Base-by-base conservation (phyloP, 2,113 vertebrate species). In the Perca fluviatilis region DNA sequence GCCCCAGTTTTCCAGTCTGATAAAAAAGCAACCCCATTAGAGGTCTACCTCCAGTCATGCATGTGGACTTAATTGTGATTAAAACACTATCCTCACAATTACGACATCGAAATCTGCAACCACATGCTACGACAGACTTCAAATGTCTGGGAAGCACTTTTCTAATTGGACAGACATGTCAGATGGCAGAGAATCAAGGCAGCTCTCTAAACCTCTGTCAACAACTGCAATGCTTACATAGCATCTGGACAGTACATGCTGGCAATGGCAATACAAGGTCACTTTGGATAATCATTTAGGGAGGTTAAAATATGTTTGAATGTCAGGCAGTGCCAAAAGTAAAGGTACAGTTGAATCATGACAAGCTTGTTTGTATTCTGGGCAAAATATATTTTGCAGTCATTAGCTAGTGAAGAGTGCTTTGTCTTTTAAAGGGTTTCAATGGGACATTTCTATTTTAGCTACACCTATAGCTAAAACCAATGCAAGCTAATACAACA, bases 141-240 rank as follows among this genome's bases (percentile, higher is more conserved):
- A 72, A 80, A 82, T 68, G 77, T 74, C 83, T 83, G 75, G 70
- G 85, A 93, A 91, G 91, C 93, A 94, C 93, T 92, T 87, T 68
- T 87, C 86, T 95, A 92, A 95, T 95, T 94, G 90, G 82, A 91
- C 71, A 6, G 69, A 73, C 27, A 12, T 66, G 88, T 95, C 93
- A 94, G 93, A 94, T 93, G 93, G 93, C 86, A 19, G 69, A 56
- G 84, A 78, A 80, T 90, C 89, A 90, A 85, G 79, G 79, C 80
- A 50, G 84, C 77, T 86, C 86, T 79, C 63, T 77, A 88, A 94
- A 93, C 90, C 90, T 88, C 94, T 93, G 94, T 86, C 72, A 89
- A 93, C 92, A 92, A 90, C 94, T 93, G 93, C 79, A 80, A 50
- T 15, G 61, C 91, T 86, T 79, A 91, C 74, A 58, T 19, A 30